Evolutionary conservation across 2,888 invertebrate species (phyloP).

Genomic region (Platycheirus rosarum): DNA sequence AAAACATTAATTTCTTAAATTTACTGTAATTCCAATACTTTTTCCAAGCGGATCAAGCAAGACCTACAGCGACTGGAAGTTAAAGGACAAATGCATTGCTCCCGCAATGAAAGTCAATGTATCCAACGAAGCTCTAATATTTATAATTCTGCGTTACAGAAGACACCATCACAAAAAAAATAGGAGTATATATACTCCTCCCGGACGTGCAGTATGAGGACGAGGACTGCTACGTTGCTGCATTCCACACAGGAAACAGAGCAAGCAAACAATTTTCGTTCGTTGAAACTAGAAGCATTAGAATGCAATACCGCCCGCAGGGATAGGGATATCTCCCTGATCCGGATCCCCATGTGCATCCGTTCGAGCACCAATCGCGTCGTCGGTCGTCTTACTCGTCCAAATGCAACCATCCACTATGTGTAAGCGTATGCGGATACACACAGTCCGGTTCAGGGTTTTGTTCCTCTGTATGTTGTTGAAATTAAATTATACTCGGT

Average conservation of each 20-base stretch:
- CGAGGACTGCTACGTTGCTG: conserved; percentile 4
- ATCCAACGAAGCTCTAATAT: conserved; percentile 50
- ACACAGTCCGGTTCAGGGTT: conserved; percentile 36
- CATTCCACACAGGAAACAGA: conserved; percentile 51
- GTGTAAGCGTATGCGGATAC: conserved; percentile 27
- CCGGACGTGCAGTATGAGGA: conserved; percentile 12
- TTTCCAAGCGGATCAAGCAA: not conserved
- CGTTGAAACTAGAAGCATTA: conserved; percentile 48
- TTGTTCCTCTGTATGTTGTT: conserved; percentile 68
- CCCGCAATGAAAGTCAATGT: conserved; percentile 47
- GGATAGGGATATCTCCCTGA: conserved; percentile 40
- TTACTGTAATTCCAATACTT: conserved; percentile 9
- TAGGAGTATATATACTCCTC: conserved; percentile 16
- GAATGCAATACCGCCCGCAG: conserved; percentile 66
- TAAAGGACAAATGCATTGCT: conserved; percentile 61
- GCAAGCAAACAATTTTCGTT: conserved; percentile 70
- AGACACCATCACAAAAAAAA: conserved; percentile 17
- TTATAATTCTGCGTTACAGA: conserved; percentile 57
- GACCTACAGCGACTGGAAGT: conserved; percentile 65
- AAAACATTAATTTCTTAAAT: no score
- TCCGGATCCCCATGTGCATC: conserved; percentile 42
- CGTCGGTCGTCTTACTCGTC: conserved; percentile 20
- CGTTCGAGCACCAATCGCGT: conserved; percentile 34
- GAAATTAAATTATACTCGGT: conserved; percentile 73
- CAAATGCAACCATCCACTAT: conserved; percentile 13